phyloP scores from a whole-genome alignment of 2,113 vertebrate species.

The Hymenochirus boettgeri region DNA sequence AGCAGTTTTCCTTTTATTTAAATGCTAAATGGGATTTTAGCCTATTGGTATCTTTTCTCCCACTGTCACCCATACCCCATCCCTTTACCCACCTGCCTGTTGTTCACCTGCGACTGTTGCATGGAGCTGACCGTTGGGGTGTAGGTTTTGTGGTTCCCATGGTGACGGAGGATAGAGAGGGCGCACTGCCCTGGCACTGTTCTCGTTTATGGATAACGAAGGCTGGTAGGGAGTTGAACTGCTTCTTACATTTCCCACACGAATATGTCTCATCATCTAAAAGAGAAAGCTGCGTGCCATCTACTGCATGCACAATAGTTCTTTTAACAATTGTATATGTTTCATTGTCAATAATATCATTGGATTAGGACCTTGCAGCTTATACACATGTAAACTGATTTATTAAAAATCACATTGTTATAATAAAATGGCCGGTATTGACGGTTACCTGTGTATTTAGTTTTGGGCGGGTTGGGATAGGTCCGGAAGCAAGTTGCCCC shows the following conservation, averaged over 20 bases:
- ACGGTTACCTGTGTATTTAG: too few species aligned
- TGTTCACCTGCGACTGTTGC: conserved; percentile 64
- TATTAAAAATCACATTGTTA: too few species aligned
- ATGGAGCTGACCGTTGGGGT: conserved; percentile 72
- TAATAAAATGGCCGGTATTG: too few species aligned
- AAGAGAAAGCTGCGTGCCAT: not conserved
- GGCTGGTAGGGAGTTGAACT: conserved; percentile 87
- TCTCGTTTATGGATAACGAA: conserved; percentile 97
- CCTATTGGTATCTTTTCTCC: not conserved
- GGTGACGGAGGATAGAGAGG: conserved; percentile 83
- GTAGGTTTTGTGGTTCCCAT: conserved; percentile 84
- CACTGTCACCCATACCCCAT: not conserved
- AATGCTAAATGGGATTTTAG: too few species aligned
- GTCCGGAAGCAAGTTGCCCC: too few species aligned
- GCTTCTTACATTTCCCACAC: conserved; percentile 98
- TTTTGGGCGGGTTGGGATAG: too few species aligned
- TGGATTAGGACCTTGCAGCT: too few species aligned
- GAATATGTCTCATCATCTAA: conserved; percentile 94
- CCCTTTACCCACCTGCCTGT: conserved; percentile 74
- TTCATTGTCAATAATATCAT: too few species aligned
- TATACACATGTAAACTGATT: too few species aligned
- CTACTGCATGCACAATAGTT: too few species aligned
- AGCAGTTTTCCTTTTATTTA: too few species aligned
- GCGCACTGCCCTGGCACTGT: conserved; percentile 82
- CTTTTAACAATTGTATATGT: too few species aligned